Conservation (phyloP, 2,113 vertebrate species). For the Saimiri boliviensis region DNA sequence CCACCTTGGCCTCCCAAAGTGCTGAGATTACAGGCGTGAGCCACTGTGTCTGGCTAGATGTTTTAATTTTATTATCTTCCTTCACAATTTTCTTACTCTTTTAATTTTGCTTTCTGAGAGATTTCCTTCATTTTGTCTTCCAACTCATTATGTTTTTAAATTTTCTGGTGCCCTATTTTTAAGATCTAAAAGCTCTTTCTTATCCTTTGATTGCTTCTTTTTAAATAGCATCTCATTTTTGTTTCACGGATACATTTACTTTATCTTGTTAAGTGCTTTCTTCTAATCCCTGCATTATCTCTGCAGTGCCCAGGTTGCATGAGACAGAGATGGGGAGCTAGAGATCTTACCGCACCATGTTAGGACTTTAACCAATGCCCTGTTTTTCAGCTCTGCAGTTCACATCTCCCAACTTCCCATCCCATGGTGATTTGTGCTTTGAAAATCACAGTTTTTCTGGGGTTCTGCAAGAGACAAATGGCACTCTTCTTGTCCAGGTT, state of each 20-base stretch:
- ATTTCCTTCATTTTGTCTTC: not conserved
- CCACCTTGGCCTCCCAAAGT: too few relatives aligned
- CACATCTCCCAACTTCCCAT: not conserved
- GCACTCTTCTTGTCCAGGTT: not conserved
- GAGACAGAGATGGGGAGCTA: not conserved
- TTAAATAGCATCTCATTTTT: not conserved
- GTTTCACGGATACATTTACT: not conserved
- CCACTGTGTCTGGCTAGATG: not conserved
- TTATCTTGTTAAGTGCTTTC: not conserved
- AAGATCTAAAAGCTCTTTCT: not conserved
- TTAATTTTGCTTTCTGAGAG: not conserved
- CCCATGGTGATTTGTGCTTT: not conserved
- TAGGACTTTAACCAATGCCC: not conserved
- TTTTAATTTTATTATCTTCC: not conserved
- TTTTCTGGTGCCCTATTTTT: not conserved
- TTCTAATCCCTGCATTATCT: not conserved
- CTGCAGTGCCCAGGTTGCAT: fast-evolving
- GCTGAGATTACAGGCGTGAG: too few relatives aligned
- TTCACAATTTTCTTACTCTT: not conserved
- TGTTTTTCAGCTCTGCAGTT: not conserved
- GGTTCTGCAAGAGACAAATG: not conserved
- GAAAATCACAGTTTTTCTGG: not conserved
- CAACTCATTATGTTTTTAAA: not conserved
- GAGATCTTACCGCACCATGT: not conserved
- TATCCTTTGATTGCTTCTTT: not conserved